Percentiles rank a stretch among this genome's conserved stretches.
These are phyloP conservation scores for Gymnothorax reevesii DNA, from an alignment of 2,797 vertebrate genomes.

Conservation along the genomic window DNA sequence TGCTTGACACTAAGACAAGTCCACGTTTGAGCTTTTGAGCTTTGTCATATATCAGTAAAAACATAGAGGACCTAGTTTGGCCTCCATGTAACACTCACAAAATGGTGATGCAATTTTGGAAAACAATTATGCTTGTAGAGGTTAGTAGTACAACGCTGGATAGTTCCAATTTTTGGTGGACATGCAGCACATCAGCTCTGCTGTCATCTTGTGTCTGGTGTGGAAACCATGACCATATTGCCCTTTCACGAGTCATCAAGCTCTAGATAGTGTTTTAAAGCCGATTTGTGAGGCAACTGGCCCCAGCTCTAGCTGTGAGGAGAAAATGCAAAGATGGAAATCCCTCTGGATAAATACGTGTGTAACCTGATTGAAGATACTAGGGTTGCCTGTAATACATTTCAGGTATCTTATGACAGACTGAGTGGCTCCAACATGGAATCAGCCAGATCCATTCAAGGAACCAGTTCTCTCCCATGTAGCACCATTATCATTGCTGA, in stretches of 20 bases:
- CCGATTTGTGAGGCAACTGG: not conserved
- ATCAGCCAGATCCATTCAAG: not conserved
- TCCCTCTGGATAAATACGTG: not conserved
- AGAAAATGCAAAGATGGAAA: not conserved
- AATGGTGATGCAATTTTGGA: not conserved
- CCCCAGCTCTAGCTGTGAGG: not conserved
- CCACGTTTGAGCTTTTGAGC: not conserved
- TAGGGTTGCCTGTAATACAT: not conserved
- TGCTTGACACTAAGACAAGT: not conserved
- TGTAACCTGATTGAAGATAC: not conserved
- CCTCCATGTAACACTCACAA: not conserved
- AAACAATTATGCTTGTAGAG: not conserved
- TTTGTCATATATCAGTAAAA: not conserved
- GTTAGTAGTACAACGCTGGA: not conserved
- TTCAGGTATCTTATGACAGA: not conserved
- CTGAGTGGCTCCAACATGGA: not conserved
- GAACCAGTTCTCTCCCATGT: not conserved
- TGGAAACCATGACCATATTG: not conserved
- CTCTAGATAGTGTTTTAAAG: not conserved
- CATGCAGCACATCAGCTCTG: not conserved
- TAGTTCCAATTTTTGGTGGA: not conserved
- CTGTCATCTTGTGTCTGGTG: not conserved
- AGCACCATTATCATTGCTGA: not conserved
- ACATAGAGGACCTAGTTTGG: not conserved
- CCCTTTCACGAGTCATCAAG: not conserved